Conservation (phyloP, 2,113 vertebrate genomes). For the Isurus oxyrinchus region DNA sequence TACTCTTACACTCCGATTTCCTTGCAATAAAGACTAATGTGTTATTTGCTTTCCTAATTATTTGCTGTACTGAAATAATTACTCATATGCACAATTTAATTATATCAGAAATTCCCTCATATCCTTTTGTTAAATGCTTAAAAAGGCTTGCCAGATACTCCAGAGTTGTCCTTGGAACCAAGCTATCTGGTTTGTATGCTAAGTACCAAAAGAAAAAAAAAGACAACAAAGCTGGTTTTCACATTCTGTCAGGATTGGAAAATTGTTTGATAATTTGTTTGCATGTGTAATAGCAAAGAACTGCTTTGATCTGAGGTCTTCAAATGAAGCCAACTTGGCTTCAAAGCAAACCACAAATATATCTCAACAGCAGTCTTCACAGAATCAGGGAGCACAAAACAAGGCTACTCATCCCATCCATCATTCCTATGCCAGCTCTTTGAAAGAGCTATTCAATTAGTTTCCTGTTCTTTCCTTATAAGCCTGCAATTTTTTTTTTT, state of each 20-base stretch:
- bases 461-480: neutral
- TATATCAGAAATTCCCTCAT: neutral
- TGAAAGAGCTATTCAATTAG: neutral
- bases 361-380: neutral
- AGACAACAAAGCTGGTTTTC: neutral
- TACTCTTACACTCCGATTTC: neutral
- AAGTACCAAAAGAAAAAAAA: neutral
- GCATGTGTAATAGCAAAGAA: neutral
- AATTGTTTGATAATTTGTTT: neutral
- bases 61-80: neutral
- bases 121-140: neutral
- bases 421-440: neutral
- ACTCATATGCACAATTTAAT: neutral
- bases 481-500: neutral
- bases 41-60: neutral
- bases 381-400: neutral
- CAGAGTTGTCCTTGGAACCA: neutral
- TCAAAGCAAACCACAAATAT: neutral
- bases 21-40: neutral
- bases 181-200: neutral
- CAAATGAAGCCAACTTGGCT: neutral
- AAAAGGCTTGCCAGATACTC: neutral
- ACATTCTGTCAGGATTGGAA: neutral
- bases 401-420: neutral
- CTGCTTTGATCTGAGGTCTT: neutral